phyloP scores from a whole-genome alignment of 92 coral and sea anemone genomes.

The Epizoanthus rinbou region DNA sequence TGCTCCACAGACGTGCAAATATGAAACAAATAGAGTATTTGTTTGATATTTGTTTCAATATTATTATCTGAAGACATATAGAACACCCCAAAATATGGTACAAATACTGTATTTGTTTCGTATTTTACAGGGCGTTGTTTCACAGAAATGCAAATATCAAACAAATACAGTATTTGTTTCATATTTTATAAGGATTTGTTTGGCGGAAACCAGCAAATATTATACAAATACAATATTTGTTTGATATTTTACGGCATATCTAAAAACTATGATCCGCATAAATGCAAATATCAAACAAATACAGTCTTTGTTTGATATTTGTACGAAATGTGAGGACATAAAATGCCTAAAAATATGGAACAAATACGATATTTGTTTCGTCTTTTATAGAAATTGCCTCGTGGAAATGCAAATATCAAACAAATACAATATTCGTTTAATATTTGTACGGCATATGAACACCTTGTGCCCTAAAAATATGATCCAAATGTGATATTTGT shows the following conservation, averaged over 20 bases:
- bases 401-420: not conserved
- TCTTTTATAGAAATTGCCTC: not conserved
- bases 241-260: not conserved
- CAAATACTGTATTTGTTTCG: not conserved
- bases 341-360: not conserved
- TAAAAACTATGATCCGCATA: not conserved
- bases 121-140: not conserved
- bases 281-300: not conserved
- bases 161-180: not conserved
- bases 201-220: not conserved
- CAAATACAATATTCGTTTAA: not conserved
- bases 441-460: conserved; percentile 5
- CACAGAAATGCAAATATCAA: not conserved
- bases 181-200: not conserved
- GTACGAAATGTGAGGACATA: not conserved
- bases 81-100: not conserved
- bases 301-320: conserved; percentile 1
- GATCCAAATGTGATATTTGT: not conserved
- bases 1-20: not conserved
- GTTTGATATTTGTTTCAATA: not conserved
- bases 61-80: not conserved
- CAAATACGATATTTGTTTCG: not conserved
- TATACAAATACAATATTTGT: not conserved
- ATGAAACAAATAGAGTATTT: conserved; percentile 3
- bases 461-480: not conserved